phyloP scores from a whole-genome alignment of 1,140 invertebrate species.

The Drosophila murphyi region DNA sequence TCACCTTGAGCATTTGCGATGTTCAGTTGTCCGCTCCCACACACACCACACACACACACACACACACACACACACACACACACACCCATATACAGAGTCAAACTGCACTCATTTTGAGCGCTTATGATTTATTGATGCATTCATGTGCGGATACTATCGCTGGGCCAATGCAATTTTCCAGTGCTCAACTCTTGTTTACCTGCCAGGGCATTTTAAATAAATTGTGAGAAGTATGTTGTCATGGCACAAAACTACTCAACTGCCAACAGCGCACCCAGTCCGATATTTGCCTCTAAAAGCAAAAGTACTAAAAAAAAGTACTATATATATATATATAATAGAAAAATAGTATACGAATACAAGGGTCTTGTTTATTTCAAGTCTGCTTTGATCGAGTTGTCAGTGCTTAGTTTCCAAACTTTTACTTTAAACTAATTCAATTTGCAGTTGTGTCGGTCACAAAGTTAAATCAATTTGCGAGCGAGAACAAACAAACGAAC shows the following conservation, averaged over 20 bases:
- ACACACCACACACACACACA: neutral
- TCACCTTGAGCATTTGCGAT: neutral
- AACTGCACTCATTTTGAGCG: slow-evolving; percentile 56
- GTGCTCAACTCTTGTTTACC: slow-evolving; percentile 47
- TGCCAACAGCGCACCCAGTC: slow-evolving; percentile 34
- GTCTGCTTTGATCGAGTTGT: slow-evolving; percentile 60
- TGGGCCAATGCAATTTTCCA: slow-evolving; percentile 48
- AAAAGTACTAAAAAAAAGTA: slow-evolving; percentile 15
- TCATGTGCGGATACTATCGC: slow-evolving; percentile 10
- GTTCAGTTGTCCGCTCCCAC: slow-evolving; percentile 43
- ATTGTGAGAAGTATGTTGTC: slow-evolving; percentile 40
- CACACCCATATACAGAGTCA: neutral
- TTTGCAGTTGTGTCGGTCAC: slow-evolving; percentile 64
- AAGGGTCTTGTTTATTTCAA: slow-evolving; percentile 47
- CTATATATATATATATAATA: neutral
- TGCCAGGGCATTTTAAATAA: slow-evolving; percentile 25
- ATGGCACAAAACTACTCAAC: slow-evolving; percentile 23
- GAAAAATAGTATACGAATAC: slow-evolving; percentile 17
- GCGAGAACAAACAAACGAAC: slow-evolving; percentile 18
- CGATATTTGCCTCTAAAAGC: slow-evolving; percentile 1
- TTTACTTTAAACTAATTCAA: slow-evolving; percentile 68
- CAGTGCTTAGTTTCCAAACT: slow-evolving; percentile 54
- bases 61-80: neutral
- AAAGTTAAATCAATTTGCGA: slow-evolving; percentile 69
- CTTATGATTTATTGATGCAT: slow-evolving; percentile 76